A percentile compares a stretch with the other conserved stretches of the same genome.
phyloP scores from a whole-genome alignment of 1,140 invertebrate species.

The Aplysia californica region DNA sequence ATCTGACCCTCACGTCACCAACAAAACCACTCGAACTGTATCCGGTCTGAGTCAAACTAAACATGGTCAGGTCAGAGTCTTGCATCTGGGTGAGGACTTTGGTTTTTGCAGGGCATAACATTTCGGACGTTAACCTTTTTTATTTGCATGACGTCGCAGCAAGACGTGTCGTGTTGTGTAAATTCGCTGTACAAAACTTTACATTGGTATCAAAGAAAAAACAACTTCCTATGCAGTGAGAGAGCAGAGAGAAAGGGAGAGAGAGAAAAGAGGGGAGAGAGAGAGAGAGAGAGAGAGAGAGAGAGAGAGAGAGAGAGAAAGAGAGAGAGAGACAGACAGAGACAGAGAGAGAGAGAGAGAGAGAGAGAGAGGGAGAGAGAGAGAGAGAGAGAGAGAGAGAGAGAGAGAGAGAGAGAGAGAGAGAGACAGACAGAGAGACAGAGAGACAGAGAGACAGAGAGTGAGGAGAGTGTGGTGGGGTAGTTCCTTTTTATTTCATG shows the following conservation, averaged over 20 bases:
- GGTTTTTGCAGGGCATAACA: background rate
- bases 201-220: background rate
- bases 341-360: background rate
- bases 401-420: constrained; percentile 2
- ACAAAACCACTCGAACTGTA: no score
- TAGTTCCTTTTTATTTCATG: no score
- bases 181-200: background rate
- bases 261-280: constrained; percentile 4
- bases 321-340: background rate
- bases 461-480: background rate
- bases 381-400: constrained; percentile 14
- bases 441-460: constrained; percentile 12
- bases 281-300: background rate
- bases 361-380: constrained; percentile 5
- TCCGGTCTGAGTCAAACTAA: no score
- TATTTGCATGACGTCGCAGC: background rate
- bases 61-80: no score
- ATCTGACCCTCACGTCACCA: no score
- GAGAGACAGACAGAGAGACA: constrained; percentile 13
- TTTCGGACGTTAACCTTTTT: background rate
- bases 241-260: constrained; percentile 11
- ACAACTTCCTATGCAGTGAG: background rate
- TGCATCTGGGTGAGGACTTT: background rate
- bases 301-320: constrained; percentile 2
- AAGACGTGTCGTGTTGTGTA: background rate